A percentile compares a stretch with the other conserved stretches of the same genome.
phyloP scores from a whole-genome alignment of 2,113 vertebrate species.

The Dendrocopos noguchii region DNA sequence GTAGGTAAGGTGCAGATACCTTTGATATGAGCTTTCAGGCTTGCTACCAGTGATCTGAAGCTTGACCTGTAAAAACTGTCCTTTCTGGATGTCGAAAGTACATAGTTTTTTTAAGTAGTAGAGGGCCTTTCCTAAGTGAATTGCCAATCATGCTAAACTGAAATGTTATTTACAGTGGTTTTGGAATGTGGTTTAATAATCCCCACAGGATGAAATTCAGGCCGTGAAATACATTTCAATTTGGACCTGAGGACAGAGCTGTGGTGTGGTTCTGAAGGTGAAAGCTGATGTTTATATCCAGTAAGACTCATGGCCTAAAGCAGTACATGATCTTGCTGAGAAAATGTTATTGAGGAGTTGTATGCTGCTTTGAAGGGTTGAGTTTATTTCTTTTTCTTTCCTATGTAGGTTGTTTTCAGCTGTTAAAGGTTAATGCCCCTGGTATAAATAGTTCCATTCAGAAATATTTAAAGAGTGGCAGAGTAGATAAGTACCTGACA shows the following conservation, averaged over 20 bases:
- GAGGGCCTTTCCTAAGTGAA: neutral
- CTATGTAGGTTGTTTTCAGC: neutral
- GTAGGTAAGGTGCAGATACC: neutral
- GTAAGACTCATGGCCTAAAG: neutral
- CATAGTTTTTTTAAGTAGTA: conserved; percentile 15
- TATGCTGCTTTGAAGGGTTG: neutral
- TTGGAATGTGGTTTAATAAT: conserved; percentile 47
- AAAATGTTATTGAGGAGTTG: neutral
- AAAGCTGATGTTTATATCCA: conserved; percentile 11
- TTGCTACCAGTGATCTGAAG: conserved; percentile 22
- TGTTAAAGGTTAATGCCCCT: neutral
- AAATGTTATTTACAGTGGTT: conserved; percentile 42
- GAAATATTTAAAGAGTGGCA: conserved; percentile 15
- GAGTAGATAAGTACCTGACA: conserved; percentile 27
- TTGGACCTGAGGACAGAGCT: neutral
- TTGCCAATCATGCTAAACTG: conserved; percentile 49
- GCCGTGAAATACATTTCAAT: conserved; percentile 21
- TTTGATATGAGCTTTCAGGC: conserved; percentile 46
- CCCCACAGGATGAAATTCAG: conserved; percentile 7
- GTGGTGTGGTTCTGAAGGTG: neutral
- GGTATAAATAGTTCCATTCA: neutral
- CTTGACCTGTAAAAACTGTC: conserved; percentile 47
- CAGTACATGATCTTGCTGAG: neutral
- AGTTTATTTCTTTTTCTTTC: neutral
- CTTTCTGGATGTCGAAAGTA: conserved; percentile 19